These are phyloP conservation scores for Etia nguti DNA, from an alignment of 2,113 vertebrate species.

Conservation along the genomic window DNA sequence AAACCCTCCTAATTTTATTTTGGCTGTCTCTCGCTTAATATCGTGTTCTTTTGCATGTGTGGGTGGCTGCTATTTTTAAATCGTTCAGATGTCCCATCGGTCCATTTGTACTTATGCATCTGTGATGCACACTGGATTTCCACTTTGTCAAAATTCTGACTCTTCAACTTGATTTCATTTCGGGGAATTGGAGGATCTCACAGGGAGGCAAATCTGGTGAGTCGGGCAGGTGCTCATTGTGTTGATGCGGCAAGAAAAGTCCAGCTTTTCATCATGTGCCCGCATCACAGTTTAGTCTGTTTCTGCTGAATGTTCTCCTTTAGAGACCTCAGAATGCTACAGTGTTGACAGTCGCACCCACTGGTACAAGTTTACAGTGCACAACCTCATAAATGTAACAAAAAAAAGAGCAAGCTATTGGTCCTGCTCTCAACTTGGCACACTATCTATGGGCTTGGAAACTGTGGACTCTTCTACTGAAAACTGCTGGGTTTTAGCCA, in stretches of 20 bases:
- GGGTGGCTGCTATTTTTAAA: background rate
- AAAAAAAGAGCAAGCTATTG: background rate
- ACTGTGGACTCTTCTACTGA: background rate
- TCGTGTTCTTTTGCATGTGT: background rate
- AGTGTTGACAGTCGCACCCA: background rate
- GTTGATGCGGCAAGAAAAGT: rapidly evolving
- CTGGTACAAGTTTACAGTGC: background rate
- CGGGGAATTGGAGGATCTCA: background rate
- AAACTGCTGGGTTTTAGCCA: background rate
- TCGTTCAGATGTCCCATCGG: background rate
- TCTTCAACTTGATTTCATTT: background rate
- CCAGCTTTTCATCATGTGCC: background rate
- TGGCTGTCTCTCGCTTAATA: background rate
- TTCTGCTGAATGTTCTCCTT: background rate
- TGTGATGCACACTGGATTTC: background rate
- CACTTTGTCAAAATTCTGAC: background rate
- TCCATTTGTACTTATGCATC: background rate
- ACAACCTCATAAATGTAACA: background rate
- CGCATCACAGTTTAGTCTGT: background rate
- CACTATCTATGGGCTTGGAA: background rate
- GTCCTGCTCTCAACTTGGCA: background rate
- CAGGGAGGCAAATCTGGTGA: background rate
- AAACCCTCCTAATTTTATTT: background rate
- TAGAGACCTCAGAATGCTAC: background rate
- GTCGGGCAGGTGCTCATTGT: background rate